Base-by-base conservation (phyloP, 2,113 vertebrate species). In the Jaculus jaculus region DNA sequence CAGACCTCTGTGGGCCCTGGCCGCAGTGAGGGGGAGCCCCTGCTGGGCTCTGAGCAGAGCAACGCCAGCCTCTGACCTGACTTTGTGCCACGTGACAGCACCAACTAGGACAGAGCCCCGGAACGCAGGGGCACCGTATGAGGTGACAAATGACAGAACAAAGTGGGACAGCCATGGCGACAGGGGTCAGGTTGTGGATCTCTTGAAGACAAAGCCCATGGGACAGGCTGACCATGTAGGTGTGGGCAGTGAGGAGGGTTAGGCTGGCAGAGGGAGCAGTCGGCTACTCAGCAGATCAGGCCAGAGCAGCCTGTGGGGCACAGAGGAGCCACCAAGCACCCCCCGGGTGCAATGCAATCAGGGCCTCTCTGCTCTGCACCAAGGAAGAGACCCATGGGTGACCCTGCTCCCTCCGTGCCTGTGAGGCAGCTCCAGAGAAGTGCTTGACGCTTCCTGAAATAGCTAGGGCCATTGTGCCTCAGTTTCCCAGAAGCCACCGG, bases 291-390 rank as follows among this genome's bases (percentile, higher is more conserved):
- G 71, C 80, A 3, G 17, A 32, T 28, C 18, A 13, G 28, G 34
- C 24, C 24, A 0, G 54, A 0, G 69, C 66, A 39, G 69, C 39
- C 32, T 83, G 24, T 10, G 8, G 42, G 17, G 11, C 18, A 23
- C 42, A 5, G 42, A n/a, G n/a, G 8, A 78, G 47, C 30, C 28
- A 54, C 8, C 39, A n/a, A n/a, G 58, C 61, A 8, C 61, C 61
- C 16, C 61, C 15, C 16, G 9, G 7, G 0, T 0, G 10, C 28
- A n/a, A 16, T 7, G 5, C 37, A 13, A 7, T 66, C 32, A 2
- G 28, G 16, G 28, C 7, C 51, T 72, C 34, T 68, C 17, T 21
- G 30, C 54, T 39, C 89, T 85, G 54, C 51, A 47, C 5, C 10
- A 30, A 71, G 30, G 51, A 37, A 30, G 17, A 39, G 12, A 21